A percentile compares a stretch with the other conserved stretches of the same genome.
phyloP scores from a whole-genome alignment of 2,888 invertebrate genomes.

The Epinotia bilunana region DNA sequence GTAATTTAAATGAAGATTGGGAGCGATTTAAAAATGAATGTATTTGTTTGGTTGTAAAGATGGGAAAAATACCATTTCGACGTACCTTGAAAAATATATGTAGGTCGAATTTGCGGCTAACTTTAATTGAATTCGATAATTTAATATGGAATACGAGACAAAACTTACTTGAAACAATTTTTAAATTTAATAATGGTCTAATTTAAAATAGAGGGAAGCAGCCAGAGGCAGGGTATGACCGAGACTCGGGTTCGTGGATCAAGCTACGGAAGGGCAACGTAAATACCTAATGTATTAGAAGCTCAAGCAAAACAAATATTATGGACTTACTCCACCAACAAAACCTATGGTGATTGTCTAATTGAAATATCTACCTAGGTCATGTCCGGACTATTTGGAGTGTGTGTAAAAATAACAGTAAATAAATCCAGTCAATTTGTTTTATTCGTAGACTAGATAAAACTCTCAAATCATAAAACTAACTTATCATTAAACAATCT shows the following conservation, averaged over 20 bases:
- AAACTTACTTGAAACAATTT: background rate
- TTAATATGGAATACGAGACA: no score
- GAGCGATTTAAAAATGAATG: background rate
- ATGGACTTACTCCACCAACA: background rate
- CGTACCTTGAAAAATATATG: background rate
- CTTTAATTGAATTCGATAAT: no score
- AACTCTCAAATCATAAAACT: conserved; percentile 21
- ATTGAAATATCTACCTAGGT: background rate
- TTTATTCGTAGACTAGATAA: conserved; percentile 32
- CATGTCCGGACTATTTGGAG: no score
- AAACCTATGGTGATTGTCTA: background rate
- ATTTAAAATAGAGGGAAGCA: background rate
- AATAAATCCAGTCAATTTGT: conserved; percentile 10
- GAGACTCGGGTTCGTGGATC: background rate
- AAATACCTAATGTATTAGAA: no score
- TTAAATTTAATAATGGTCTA: no score
- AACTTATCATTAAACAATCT: conserved; percentile 4
- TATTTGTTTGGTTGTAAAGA: conserved; percentile 1
- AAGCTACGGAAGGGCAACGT: no score
- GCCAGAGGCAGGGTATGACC: background rate
- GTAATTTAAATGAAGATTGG: conserved; percentile 8
- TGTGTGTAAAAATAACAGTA: conserved; percentile 3
- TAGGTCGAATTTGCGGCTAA: no score
- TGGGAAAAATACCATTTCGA: background rate
- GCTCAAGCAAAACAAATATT: no score